Percentiles rank a stretch among this genome's conserved stretches.
These are phyloP conservation scores for Cordilura impudica DNA, from an alignment of 2,888 invertebrate genomes.

Conservation along the genomic window DNA sequence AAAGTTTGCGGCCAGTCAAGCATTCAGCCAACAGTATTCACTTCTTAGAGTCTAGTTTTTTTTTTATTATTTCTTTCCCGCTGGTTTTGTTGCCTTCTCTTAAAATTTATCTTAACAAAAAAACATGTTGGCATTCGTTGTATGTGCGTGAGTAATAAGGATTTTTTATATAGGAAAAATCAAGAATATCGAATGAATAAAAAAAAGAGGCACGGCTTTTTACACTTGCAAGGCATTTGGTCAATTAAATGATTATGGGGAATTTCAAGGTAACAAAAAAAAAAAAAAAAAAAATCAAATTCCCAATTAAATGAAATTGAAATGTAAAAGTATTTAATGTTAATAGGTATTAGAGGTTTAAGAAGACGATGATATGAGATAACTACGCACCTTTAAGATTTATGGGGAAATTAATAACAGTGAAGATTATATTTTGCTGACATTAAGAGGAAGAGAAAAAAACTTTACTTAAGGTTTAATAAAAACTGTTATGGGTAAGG, in stretches of 20 bases:
- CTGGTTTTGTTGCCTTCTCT: neutral
- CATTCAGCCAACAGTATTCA: constrained; percentile 5
- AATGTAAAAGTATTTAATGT: constrained; percentile 27
- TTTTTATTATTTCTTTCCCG: neutral
- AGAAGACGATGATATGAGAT: neutral
- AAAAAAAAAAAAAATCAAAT: neutral
- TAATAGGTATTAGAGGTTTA: neutral
- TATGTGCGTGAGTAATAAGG: constrained; percentile 28
- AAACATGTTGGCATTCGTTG: neutral
- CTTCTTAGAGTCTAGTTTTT: constrained; percentile 4
- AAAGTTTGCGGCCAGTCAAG: neutral
- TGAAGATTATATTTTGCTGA: constrained; percentile 14
- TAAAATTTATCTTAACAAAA: neutral
- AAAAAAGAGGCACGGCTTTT: neutral
- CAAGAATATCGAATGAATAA: neutral
- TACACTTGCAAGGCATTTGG: constrained; percentile 3
- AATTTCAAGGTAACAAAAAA: constrained; percentile 10
- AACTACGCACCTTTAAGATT: constrained; percentile 42
- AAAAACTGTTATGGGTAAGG: constrained; percentile 23
- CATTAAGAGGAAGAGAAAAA: neutral
- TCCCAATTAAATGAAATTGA: constrained; percentile 40
- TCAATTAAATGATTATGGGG: constrained; percentile 42
- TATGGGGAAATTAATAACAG: constrained; percentile 23
- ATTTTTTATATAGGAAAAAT: constrained; percentile 5
- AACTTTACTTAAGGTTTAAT: constrained; percentile 15